These are phyloP conservation scores for Abrostola triplasia DNA, from an alignment of 2,888 invertebrate genomes.

Conservation along the genomic window DNA sequence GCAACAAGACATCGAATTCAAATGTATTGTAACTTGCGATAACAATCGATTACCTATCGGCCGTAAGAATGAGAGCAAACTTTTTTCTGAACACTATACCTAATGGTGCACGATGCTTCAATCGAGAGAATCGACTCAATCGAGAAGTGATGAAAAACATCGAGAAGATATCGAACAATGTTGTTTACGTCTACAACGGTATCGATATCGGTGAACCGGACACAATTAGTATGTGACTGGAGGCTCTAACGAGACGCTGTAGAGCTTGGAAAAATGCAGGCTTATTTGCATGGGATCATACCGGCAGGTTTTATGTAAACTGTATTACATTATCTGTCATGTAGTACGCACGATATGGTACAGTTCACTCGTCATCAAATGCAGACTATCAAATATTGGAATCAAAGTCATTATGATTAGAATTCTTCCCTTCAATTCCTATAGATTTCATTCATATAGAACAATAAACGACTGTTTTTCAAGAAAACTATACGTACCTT, in stretches of 20 bases:
- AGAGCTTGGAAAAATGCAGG: constrained; percentile 38
- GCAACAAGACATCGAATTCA: constrained; percentile 21
- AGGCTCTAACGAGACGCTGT: constrained; percentile 47
- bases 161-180: constrained; percentile 43
- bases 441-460: no score
- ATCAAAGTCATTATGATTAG: not conserved
- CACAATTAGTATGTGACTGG: constrained; percentile 61
- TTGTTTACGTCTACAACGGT: constrained; percentile 62
- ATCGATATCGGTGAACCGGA: constrained; percentile 54
- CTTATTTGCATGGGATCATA: constrained; percentile 37
- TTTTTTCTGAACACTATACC: constrained; percentile 45
- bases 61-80: constrained; percentile 42
- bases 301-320: constrained; percentile 25
- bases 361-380: not conserved
- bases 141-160: constrained; percentile 20
- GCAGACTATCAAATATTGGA: not conserved
- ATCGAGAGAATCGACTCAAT: constrained; percentile 26
- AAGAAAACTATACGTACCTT: no score
- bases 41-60: constrained; percentile 50
- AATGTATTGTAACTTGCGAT: constrained; percentile 36
- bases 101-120: constrained; percentile 33
- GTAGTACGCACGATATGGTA: not conserved
- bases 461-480: no score
- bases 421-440: no score
- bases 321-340: constrained; percentile 8